These are phyloP conservation scores for Halictus rubicundus DNA, from an alignment of 1,140 invertebrate genomes.

Conservation along the genomic window DNA sequence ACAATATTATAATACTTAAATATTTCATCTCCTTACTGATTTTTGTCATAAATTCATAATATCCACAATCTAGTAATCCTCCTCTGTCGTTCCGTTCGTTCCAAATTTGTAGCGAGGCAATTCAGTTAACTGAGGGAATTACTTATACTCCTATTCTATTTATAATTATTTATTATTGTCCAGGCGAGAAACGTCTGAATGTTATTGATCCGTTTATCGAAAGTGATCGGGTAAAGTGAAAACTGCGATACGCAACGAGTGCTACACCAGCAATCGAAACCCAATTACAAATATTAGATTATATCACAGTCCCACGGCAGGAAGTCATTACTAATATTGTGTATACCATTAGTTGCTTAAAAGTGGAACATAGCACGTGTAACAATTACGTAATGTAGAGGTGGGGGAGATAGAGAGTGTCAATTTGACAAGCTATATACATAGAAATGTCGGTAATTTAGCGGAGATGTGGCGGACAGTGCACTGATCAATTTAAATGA, in stretches of 20 bases:
- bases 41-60: too few relatives aligned
- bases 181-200: neutral
- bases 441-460: neutral
- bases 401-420: neutral
- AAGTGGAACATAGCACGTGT: neutral
- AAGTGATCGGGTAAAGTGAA: neutral
- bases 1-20: too few relatives aligned
- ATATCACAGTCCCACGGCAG: neutral
- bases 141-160: neutral
- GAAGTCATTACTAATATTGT: neutral
- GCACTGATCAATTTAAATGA: neutral
- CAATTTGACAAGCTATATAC: too few relatives aligned
- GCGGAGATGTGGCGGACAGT: neutral
- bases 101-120: neutral
- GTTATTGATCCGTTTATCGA: neutral
- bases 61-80: too few relatives aligned
- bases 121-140: neutral
- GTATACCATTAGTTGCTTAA: neutral
- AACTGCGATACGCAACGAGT: too few relatives aligned
- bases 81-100: neutral
- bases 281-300: neutral
- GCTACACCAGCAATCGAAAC: too few relatives aligned
- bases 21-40: too few relatives aligned
- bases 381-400: neutral
- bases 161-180: too few relatives aligned